phyloP scores from a whole-genome alignment of 2,888 invertebrate genomes.

The Papilio elwesi region DNA sequence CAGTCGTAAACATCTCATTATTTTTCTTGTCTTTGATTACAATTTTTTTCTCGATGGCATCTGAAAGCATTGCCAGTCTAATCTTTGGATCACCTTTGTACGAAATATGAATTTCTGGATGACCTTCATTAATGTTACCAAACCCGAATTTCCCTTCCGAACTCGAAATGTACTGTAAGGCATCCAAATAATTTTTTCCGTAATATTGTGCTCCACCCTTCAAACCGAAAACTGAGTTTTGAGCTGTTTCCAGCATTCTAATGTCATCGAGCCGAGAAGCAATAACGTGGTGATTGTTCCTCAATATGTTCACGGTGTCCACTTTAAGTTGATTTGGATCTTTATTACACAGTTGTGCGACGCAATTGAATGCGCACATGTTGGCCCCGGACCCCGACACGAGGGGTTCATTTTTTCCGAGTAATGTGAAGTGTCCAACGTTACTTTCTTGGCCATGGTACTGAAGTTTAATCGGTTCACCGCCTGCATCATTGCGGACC shows the following conservation, averaged over 20 bases:
- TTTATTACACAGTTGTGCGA: conserved; percentile 24
- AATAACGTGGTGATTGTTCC: conserved; percentile 8
- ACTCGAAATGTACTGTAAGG: conserved; percentile 23
- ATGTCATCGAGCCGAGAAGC: conserved; percentile 17
- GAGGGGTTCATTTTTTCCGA: conserved; percentile 34
- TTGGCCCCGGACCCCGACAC: conserved; percentile 21
- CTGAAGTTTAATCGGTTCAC: conserved; percentile 38
- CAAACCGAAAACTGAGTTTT: conserved; percentile 18
- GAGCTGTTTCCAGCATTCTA: conserved; percentile 20
- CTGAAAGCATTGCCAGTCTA: conserved; percentile 23
- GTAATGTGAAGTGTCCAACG: conserved; percentile 37
- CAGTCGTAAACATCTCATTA: conserved; percentile 12
- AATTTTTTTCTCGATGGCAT: conserved; percentile 20
- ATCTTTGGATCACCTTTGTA: conserved; percentile 23
- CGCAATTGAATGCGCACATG: conserved; percentile 39
- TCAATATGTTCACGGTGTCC: conserved; percentile 26
- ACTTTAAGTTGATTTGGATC: conserved; percentile 33
- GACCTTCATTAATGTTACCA: conserved; percentile 10
- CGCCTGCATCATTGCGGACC: conserved; percentile 23
- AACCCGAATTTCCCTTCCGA: conserved; percentile 25
- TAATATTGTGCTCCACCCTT: conserved; percentile 25
- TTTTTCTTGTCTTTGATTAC: conserved; percentile 21
- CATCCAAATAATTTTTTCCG: conserved; percentile 23
- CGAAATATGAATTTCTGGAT: conserved; percentile 33
- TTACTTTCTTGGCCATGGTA: conserved; percentile 33